phyloP scores from a whole-genome alignment of 2,888 invertebrate species.

The Hydrotaea cyrtoneurina region DNA sequence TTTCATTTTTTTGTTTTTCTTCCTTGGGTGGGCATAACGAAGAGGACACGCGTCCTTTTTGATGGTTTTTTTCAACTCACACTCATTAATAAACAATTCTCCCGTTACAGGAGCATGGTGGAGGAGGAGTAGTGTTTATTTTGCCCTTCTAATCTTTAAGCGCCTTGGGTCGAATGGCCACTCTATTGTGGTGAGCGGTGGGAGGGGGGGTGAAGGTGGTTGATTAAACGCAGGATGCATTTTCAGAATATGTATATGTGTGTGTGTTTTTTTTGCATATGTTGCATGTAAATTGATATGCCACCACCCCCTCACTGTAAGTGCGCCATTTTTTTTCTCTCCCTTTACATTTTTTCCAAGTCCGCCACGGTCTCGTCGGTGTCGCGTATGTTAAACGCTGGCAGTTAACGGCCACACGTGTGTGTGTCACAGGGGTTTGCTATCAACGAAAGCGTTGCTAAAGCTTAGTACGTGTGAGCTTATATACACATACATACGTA shows the following conservation, averaged over 20 bases:
- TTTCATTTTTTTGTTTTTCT: constrained; percentile 24
- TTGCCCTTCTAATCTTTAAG: constrained; percentile 50
- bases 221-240: constrained; percentile 44
- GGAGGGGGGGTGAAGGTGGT: too few relatives aligned
- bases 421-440: constrained; percentile 44
- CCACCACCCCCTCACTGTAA: constrained; percentile 51
- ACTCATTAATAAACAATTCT: constrained; percentile 34
- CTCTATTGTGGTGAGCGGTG: constrained; percentile 16
- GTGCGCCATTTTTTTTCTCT: constrained; percentile 59
- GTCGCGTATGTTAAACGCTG: constrained; percentile 3
- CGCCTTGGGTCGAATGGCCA: constrained; percentile 32
- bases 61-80: constrained; percentile 31
- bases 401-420: constrained; percentile 31
- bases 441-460: constrained; percentile 35
- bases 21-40: background rate
- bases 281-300: constrained; percentile 67
- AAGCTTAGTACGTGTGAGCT: constrained; percentile 31
- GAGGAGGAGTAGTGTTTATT: constrained; percentile 29
- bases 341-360: background rate
- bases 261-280: constrained; percentile 59
- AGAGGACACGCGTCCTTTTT: constrained; percentile 51
- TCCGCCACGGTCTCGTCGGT: background rate
- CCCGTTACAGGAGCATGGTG: background rate
- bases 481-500: constrained; percentile 16
- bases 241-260: background rate